Percentiles rank a stretch among this genome's conserved stretches.
Conservation (phyloP, 2,113 vertebrate species). For the Piaya cayana region DNA sequence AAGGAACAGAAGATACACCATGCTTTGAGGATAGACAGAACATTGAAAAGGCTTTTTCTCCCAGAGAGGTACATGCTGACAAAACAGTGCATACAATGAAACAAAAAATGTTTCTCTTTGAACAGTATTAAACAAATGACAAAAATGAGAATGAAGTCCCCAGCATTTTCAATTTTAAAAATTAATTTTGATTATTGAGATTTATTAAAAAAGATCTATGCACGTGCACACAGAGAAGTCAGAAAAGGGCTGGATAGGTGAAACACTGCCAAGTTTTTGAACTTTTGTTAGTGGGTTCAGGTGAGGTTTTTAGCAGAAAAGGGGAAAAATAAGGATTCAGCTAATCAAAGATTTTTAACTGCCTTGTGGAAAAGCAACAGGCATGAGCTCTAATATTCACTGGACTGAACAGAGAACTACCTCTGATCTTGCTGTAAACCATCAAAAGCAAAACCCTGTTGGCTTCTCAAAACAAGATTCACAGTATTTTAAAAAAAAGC, state of each 20-base stretch:
- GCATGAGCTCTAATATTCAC: neutral
- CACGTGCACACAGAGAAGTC: conserved; percentile 56
- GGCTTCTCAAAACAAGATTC: conserved; percentile 15
- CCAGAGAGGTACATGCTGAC: conserved; percentile 83
- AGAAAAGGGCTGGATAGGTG: conserved; percentile 62
- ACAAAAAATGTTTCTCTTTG: conserved; percentile 70
- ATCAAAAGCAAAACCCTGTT: neutral
- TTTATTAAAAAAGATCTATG: conserved; percentile 43
- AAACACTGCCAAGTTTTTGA: conserved; percentile 55
- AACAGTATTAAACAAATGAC: conserved; percentile 82
- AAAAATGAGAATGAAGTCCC: conserved; percentile 84
- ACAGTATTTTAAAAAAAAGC: conserved; percentile 5
- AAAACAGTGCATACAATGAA: conserved; percentile 78
- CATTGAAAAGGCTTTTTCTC: conserved; percentile 63
- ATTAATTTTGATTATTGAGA: conserved; percentile 30
- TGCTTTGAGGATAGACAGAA: conserved; percentile 80
- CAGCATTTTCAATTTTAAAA: conserved; percentile 72
- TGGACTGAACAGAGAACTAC: neutral
- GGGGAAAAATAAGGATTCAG: neutral
- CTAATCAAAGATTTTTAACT: neutral
- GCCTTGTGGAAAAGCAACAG: neutral
- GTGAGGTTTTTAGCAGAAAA: conserved; percentile 36
- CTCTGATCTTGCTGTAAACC: conserved; percentile 14
- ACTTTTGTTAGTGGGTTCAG: conserved; percentile 65
- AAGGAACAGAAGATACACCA: conserved; percentile 79